Base-by-base conservation (phyloP, 2,888 invertebrate species). In the Dynastes hyllus region DNA sequence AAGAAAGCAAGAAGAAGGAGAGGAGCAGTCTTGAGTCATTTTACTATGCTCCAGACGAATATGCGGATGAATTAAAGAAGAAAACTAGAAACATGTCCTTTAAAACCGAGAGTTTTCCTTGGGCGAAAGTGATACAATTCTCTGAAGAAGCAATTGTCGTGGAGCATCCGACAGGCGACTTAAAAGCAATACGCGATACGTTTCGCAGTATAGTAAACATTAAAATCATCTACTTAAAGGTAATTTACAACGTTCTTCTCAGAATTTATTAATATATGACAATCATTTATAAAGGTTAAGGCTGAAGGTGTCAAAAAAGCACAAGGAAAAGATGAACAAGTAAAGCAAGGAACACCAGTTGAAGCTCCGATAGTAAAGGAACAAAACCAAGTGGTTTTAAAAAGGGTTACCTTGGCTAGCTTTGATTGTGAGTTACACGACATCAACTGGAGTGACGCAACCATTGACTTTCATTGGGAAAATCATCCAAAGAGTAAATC, bases 401-500 rank as follows among this genome's bases (percentile, higher is more conserved):
- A 55, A n/a, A 86, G 84, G 80, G 78, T 87, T 3, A 89, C 88
- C 0, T 79, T 92, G 13, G 91, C 91, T 0, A 90, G 89, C 6
- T 89, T 92, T 77, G 88, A 85, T 77, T 92, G 92, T 80, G 83
- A 88, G 0, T 87, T 92, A 13, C 87, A 85, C 70, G 85, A 82
- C 8, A 88, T 90, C 0, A 91, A 91, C 84, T 92, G 92, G 92
- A 92, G 91, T 78, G 91, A 92, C 66, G 84, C 87, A 0, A 88
- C 88, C 0, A 89, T 91, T 76, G 91, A 92, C 83, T 92, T 91
- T 85, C 91, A 91, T 83, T 92, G 92, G 92, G 91, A 91, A 50
- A 89, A 90, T 82, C 87, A 90, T n/a, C 82, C 84, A 1, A 78
- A 84, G 65, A 81, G 85, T 45, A 73, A 76, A 65, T 76, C 81